A percentile compares a stretch with the other conserved stretches of the same genome.
Evolutionary conservation across 2,888 invertebrate species (phyloP).

Genomic region (Euzophera pinguis): DNA sequence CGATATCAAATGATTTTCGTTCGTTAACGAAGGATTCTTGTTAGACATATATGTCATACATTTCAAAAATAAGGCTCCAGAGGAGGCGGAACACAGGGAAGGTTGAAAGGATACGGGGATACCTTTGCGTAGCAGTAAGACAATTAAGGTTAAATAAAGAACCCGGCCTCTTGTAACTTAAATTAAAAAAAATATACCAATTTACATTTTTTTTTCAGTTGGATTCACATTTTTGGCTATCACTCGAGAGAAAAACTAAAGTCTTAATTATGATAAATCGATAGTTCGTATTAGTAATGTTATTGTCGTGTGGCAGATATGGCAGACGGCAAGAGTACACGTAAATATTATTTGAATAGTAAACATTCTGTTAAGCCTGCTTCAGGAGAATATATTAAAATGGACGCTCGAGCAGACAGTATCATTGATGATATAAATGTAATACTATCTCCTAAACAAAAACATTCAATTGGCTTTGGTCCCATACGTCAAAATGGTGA

Average conservation of each 20-base stretch:
- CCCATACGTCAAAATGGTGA: background rate
- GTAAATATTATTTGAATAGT: background rate
- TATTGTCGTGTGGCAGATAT: background rate
- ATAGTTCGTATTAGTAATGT: background rate
- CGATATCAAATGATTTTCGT: too few species aligned
- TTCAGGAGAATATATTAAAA: background rate
- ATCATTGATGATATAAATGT: background rate
- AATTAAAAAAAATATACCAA: too few species aligned
- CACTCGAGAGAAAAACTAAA: background rate
- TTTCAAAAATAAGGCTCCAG: too few species aligned
- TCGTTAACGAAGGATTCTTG: too few species aligned
- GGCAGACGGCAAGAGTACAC: constrained; percentile 3
- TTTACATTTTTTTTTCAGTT: background rate
- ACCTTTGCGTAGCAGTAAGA: too few species aligned
- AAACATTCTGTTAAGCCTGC: background rate
- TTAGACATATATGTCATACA: too few species aligned
- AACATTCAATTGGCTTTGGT: background rate
- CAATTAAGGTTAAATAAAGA: too few species aligned
- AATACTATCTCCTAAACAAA: background rate
- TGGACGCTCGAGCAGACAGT: background rate
- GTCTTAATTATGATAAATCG: constrained; percentile 6
- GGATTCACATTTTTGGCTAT: background rate
- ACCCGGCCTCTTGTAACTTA: too few species aligned
- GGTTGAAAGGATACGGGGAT: too few species aligned
- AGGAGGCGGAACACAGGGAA: too few species aligned